phyloP scores from a whole-genome alignment of 1,140 invertebrate genomes.

The Apolygus lucorum region DNA sequence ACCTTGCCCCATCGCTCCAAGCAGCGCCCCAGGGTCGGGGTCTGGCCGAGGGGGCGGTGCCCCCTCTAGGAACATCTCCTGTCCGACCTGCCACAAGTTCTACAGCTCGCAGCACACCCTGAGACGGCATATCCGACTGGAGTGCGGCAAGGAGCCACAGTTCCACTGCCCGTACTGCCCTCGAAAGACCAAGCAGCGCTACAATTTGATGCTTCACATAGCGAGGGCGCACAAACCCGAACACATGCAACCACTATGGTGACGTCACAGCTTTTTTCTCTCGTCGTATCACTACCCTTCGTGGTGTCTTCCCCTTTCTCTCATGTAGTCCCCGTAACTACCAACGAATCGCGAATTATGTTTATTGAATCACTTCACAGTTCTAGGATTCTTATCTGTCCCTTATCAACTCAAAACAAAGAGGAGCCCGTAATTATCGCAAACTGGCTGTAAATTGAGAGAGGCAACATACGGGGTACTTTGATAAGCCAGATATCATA shows the following conservation, averaged over 20 bases:
- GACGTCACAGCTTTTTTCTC: too few species aligned
- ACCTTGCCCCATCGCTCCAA: neutral
- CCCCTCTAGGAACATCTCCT: constrained; percentile 33
- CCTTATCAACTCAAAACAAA: neutral
- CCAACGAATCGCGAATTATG: neutral
- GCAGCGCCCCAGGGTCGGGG: neutral
- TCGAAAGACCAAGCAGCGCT: constrained; percentile 41
- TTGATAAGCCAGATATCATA: too few species aligned
- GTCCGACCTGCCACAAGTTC: constrained; percentile 45
- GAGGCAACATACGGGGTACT: too few species aligned
- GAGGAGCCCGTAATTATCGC: neutral
- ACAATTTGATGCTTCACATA: constrained; percentile 33
- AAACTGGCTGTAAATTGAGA: neutral
- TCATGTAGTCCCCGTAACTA: neutral
- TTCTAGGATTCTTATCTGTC: neutral
- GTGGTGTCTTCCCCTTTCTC: neutral
- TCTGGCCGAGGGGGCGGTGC: neutral
- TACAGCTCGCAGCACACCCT: constrained; percentile 46
- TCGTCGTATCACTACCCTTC: too few species aligned
- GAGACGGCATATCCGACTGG: constrained; percentile 45
- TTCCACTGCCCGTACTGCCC: constrained; percentile 42
- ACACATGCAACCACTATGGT: constrained; percentile 16
- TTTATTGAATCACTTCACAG: neutral
- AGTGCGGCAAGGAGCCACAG: constrained; percentile 45
- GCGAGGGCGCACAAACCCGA: constrained; percentile 29